Base-by-base conservation (phyloP, 1,140 invertebrate species). In the Zaprionus vittiger region DNA sequence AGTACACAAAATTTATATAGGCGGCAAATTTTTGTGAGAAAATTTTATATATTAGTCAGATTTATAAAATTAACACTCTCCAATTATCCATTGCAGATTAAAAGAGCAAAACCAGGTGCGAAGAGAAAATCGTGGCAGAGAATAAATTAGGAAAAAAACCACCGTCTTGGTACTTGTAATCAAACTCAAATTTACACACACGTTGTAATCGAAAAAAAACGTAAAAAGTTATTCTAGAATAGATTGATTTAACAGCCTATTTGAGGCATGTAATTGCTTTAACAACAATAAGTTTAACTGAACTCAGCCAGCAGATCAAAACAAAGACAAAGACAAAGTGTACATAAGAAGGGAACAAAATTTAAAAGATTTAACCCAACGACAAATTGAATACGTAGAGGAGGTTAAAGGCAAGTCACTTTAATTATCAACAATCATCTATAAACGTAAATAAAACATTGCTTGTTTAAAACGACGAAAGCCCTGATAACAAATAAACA, bases 381-480 rank as follows among this genome's bases (percentile, higher is more conserved):
- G 52, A 62, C 31, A 69, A 34, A 49, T 24, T 37, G n/a, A 20
- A 28, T 14, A 38, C 41, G 41, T 15, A 47, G n/a, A 47, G 20
- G n/a, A 47, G 15, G 20, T 28, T 24, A 49, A 71, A 61, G 22
- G 7, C n/a, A 57, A 70, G 38, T 61, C 57, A 64, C 37, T 37
- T 47, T 22, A 14, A 68, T 44, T 60, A 14, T 20, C 34, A 56
- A 62, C 26, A 63, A 49, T 17, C 24, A 38, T 31, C 17, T 28
- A 47, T 28, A 52, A 44, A 28, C 12, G 28, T 15, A 28, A 60
- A 61, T 31, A n/a, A 55, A 47, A 44, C n/a, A 17, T 17, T 44
- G 54, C 69, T 31, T 38, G 44, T 65, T 72, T 15, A 22, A 26
- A 37, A n/a, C 54, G 31, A 67, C 54, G 24, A 56, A 24, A 38